Evolutionary conservation across 2,797 vertebrate species (phyloP), one percentile per base, ranked within the genome.

Genomic region (Neosalanx taihuensis): DNA sequence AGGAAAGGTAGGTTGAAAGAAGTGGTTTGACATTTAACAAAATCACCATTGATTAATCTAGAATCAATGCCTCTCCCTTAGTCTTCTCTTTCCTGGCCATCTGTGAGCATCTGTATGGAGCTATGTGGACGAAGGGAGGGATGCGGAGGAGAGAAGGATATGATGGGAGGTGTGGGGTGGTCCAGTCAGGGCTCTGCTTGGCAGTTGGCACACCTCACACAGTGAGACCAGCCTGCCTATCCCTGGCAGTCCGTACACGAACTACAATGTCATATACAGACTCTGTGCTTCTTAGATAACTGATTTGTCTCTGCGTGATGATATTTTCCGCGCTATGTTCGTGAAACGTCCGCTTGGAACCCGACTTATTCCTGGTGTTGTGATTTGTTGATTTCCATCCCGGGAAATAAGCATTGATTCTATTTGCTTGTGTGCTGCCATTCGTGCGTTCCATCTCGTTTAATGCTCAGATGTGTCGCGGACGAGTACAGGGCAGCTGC

Each of bases 161-260:
- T 46, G 41, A 46, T 46, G 41, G 51, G 51, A 64, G 33, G 61
- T 58, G 60, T 72, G 17, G 60, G 73, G 70, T 79, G 73, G 70
- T 75, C 57, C 59, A 18, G 63, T 35, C 23, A 62, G 49, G 71
- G 56, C 67, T 75, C 58, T 71, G 18, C 51, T 74, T 51, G 73
- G 71, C 73, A 66, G 73, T 64, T 70, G 53, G 69, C 64, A 70
- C 66, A 70, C 53, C 41, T 35, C 56, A 58, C 15, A 60, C 33
- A 60, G 23, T 59, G 46, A 49, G 5, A 53, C 49, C 64, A 15
- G 49, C n/a, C 35, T 18, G 20, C 17, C 31, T 18, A 2, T 20
- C 49, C 33, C 51, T 56, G 51, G 51, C 51, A 56, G 51, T n/a
- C 51, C 51, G 51, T 49, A 31, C 15, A 29, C 65, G 26, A 67